Evolutionary conservation across 2,888 invertebrate species (phyloP), one percentile per base, ranked within the genome.

Genomic region (Leptura quadrifasciata): DNA sequence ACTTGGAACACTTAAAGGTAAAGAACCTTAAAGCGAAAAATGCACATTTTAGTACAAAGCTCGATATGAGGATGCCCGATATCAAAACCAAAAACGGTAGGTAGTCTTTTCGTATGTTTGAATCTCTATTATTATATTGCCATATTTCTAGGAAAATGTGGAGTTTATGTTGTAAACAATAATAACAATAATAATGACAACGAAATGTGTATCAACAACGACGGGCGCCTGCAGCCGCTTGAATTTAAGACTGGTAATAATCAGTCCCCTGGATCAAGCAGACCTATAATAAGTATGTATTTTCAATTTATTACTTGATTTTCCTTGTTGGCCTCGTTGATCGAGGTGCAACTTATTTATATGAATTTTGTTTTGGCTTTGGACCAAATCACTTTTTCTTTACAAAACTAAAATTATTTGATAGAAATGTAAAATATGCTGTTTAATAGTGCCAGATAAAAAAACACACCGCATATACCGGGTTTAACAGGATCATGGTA

Each of bases 1-100:
- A 91, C 89, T 87, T 92, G 89, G 90, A 92, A 88, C 86, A 91
- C 89, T 79, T 91, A 89, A 89, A 82, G 77, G 79, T 85, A 57
- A 82, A 84, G 71, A 85, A 91, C 89, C 87, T 90, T 89, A 89
- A 83, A 78, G 74, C 76, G 12, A 80, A 84, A 76, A 78, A 79
- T 67, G 65, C 79, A 8, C 74, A 82, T 69, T 81, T 80, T 75
- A 79, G 79, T 71, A 83, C 85, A 54, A 86, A 87, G 77, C 78
- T 88, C 35, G 86, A 89, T 76, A 85, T 86, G 80, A 85, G 79
- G 71, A 83, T 91, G 80, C 89, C 91, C 2, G 90, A 88, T 55
- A 78, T 84, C 9, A 87, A 85, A 81, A 80, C 81, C 2, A 85
- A 84, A 74, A 87, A 87, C 76, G 86, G 88, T 86, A 84, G 86